Base-by-base conservation (phyloP, 2,113 vertebrate genomes). In the Tychaedon coryphoeus region DNA sequence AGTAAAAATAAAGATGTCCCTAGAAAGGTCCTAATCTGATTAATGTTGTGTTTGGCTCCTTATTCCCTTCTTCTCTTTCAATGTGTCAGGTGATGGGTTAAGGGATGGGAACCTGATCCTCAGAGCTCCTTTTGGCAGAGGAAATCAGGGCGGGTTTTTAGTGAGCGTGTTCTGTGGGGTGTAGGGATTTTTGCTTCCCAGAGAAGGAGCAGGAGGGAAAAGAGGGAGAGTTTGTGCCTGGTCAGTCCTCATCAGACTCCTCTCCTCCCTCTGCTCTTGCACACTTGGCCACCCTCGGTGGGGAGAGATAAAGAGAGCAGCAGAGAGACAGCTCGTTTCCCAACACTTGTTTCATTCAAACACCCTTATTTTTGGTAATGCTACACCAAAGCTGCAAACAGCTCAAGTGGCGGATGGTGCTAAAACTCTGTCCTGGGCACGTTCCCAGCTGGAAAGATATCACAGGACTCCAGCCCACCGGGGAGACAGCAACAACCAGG, bases 371-470 rank as follows among this genome's bases (percentile, higher is more conserved):
- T 95, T 89, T 84, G 86, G 86, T 81, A 74, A 81, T 9, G 79
- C 42, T 78, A 71, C 65, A n/a, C 77, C 3, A 4, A 91, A 64
- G 45, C 80, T 91, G 69, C 36, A 53, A 89, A 83, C 74, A 87
- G 70, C 73, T 95, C 20, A 1, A 95, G 86, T 45, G 66, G 73
- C 0, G 7, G 80, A 92, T 65, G 84, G 91, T 92, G 95, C 80
- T 95, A 97, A 96, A 96, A 78, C 66, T 81, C 65, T 78, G 70
- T 95, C 77, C 94, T 87, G 93, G 95, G 95, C 96, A 89, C 2
- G 5, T 61, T 94, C 88, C 91, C 94, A 96, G 87, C 95, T 96
- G 95, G 91, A 96, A 93, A 61, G 70, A 82, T 65, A 95, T 91
- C 95, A 91, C 50, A 97, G 84, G 53, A 25, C 3, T 1, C 26